phyloP scores from a whole-genome alignment of 2,797 vertebrate genomes.

The Tympanoctomys barrerae region DNA sequence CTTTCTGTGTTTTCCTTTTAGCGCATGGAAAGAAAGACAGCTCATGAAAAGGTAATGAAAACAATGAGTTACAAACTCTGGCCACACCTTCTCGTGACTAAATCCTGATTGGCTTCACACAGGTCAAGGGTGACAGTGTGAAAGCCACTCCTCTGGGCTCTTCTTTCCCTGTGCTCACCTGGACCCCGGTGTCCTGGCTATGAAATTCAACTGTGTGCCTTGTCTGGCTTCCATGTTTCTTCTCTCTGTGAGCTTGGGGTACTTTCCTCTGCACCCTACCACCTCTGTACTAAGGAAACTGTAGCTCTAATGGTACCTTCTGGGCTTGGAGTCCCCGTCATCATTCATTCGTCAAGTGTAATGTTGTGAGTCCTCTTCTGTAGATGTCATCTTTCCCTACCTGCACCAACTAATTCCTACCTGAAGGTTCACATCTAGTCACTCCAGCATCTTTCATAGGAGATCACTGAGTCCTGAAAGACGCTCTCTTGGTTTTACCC shows the following conservation, averaged over 20 bases:
- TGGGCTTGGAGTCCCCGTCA: neutral
- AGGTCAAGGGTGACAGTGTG: neutral
- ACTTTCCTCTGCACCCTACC: neutral
- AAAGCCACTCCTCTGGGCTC: neutral
- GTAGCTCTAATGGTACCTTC: neutral
- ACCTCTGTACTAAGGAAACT: too few species aligned
- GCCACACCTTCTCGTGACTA: neutral
- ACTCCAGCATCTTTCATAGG: neutral
- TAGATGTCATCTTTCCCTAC: neutral
- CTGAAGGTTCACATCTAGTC: neutral
- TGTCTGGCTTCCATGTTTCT: neutral
- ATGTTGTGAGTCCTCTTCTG: neutral
- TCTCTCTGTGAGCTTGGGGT: neutral
- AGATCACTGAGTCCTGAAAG: neutral
- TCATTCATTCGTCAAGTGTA: neutral
- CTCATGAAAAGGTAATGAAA: constrained; percentile 4
- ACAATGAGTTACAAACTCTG: neutral
- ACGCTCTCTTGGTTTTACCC: neutral
- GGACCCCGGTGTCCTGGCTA: neutral
- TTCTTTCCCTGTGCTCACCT: neutral
- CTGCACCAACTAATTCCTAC: neutral
- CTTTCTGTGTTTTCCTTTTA: neutral
- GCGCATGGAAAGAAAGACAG: neutral
- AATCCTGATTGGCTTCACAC: neutral
- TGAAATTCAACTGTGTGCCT: neutral